Evolutionary conservation across 2,888 invertebrate species (phyloP).

Genomic region (Polylopha cassiicola): DNA sequence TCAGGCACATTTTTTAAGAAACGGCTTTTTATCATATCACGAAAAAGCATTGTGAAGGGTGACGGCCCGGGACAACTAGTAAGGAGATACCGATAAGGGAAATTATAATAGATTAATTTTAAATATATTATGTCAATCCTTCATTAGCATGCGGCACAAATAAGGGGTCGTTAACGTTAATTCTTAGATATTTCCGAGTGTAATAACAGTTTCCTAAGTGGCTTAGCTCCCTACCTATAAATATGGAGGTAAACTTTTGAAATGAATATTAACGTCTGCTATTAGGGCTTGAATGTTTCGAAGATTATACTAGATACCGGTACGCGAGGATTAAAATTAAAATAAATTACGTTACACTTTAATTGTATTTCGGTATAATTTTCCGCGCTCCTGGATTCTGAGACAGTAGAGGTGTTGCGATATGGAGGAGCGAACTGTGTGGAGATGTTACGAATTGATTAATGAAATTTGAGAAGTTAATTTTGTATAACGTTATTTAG

Average conservation of each 20-base stretch:
- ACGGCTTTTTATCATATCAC: no score
- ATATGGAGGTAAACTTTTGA: constrained; percentile 44
- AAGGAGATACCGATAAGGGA: no score
- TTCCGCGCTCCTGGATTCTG: constrained; percentile 73
- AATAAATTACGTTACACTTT: constrained; percentile 73
- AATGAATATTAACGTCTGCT: constrained; percentile 53
- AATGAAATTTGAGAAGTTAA: constrained; percentile 16
- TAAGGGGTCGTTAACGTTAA: constrained; percentile 5
- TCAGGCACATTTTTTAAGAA: no score
- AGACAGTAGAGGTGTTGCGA: constrained; percentile 57
- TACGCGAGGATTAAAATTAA: constrained; percentile 67
- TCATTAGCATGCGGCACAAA: constrained; percentile 1
- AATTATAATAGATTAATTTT: background rate
- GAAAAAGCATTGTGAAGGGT: no score
- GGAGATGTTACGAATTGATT: constrained; percentile 47
- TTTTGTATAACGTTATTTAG: background rate
- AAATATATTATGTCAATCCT: background rate
- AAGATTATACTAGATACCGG: constrained; percentile 31
- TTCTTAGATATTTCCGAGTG: constrained; percentile 22
- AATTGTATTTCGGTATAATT: constrained; percentile 76
- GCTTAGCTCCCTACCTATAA: constrained; percentile 43
- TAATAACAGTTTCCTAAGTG: constrained; percentile 43
- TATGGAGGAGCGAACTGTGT: no score
- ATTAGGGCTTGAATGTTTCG: constrained; percentile 45
- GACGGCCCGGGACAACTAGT: no score